phyloP scores from a whole-genome alignment of 2,888 invertebrate species.

The Acanthosepion lycidas region DNA sequence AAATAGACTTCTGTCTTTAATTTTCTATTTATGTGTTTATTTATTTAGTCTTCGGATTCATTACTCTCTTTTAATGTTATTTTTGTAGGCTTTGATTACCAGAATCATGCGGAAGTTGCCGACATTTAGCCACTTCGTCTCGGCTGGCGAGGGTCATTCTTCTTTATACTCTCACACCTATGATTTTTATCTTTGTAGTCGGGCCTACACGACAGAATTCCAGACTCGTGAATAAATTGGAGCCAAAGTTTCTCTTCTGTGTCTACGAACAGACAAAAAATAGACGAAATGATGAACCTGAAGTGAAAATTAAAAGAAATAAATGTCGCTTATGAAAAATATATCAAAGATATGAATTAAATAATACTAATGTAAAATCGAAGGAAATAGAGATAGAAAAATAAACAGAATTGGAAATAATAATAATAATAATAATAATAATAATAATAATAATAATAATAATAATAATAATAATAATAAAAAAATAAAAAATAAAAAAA shows the following conservation, averaged over 20 bases:
- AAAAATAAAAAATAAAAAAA: too few relatives aligned
- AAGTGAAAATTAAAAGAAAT: too few relatives aligned
- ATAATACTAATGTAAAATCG: too few relatives aligned
- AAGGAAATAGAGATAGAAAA: too few relatives aligned
- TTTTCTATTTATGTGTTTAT: not conserved
- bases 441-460: too few relatives aligned
- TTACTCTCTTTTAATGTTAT: not conserved
- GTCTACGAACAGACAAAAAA: not conserved
- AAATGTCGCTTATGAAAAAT: too few relatives aligned
- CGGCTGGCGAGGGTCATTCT: not conserved
- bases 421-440: too few relatives aligned
- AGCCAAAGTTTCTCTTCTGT: not conserved
- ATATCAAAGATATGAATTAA: too few relatives aligned
- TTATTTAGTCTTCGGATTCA: not conserved
- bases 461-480: too few relatives aligned
- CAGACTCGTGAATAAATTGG: not conserved
- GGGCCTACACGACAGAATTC: not conserved
- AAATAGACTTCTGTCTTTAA: not conserved
- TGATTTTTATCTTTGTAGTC: not conserved
- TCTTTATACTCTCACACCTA: not conserved
- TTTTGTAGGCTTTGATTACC: not conserved
- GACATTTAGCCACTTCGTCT: not conserved
- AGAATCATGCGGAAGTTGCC: not conserved
- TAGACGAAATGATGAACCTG: too few relatives aligned
- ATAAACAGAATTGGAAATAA: too few relatives aligned